These are phyloP conservation scores for Gallinago undulata DNA, from an alignment of 2,113 vertebrate species.

Conservation along the genomic window DNA sequence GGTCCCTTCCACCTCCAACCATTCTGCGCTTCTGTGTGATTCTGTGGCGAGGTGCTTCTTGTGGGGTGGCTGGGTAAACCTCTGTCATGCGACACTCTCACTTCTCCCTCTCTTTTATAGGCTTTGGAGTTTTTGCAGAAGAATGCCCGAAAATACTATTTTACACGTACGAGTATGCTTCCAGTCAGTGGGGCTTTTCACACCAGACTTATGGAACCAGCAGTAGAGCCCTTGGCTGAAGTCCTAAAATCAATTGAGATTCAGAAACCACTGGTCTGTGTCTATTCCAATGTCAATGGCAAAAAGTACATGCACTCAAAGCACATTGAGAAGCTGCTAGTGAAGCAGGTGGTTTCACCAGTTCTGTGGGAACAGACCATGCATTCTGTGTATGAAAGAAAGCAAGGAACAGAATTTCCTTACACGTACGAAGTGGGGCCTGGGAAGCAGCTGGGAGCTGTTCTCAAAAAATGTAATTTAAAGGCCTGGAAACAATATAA, in stretches of 20 bases:
- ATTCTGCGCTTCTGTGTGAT: too few species aligned
- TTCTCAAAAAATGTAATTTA: conserved; percentile 86
- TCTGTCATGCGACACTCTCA: background rate
- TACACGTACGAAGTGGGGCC: conserved; percentile 89
- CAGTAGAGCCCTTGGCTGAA: conserved; percentile 77
- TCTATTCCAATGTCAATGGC: conserved; percentile 88
- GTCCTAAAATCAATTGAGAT: conserved; percentile 79
- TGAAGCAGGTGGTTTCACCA: conserved; percentile 86
- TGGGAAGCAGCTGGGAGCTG: conserved; percentile 85
- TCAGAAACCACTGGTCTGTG: conserved; percentile 80
- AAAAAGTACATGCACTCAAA: conserved; percentile 80
- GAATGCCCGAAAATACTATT: conserved; percentile 80
- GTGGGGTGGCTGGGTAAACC: background rate
- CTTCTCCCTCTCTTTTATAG: conserved; percentile 66
- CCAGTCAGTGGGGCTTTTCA: conserved; percentile 94
- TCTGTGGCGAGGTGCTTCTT: background rate
- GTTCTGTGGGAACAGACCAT: conserved; percentile 96
- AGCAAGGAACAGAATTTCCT: conserved; percentile 82
- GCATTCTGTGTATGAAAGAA: conserved; percentile 86
- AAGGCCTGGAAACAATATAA: conserved; percentile 85
- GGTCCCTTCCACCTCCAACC: too few species aligned
- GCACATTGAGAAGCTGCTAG: conserved; percentile 80
- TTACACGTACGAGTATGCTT: conserved; percentile 79
- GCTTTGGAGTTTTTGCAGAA: conserved; percentile 89
- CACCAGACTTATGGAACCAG: conserved; percentile 86